Evolutionary conservation across 2,888 invertebrate species (phyloP).

Genomic region (Folsomia manolachei): DNA sequence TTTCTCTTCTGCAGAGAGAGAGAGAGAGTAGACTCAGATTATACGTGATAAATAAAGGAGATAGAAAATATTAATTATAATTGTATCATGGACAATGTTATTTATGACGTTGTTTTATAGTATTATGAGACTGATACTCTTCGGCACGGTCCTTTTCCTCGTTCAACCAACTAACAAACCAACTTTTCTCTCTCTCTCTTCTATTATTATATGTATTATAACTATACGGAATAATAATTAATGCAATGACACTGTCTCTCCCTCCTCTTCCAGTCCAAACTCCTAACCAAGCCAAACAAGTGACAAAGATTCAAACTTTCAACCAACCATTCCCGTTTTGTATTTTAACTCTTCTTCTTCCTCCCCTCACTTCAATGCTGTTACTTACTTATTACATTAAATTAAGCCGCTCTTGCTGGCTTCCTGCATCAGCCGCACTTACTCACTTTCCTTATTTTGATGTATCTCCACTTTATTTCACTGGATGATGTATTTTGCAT

Average conservation of each 20-base stretch:
- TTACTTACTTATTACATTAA: too few species aligned
- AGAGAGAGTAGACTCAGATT: conserved; percentile 14
- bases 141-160: not conserved
- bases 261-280: not conserved
- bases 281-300: not conserved
- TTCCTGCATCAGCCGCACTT: too few species aligned
- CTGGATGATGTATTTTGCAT: too few species aligned
- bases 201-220: too few species aligned
- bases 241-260: conserved; percentile 11
- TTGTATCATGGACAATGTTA: conserved; percentile 31
- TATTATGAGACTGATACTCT: conserved; percentile 24
- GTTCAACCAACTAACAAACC: not conserved
- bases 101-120: conserved; percentile 32
- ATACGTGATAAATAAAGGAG: conserved; percentile 24
- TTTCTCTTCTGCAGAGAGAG: conserved; percentile 6
- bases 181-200: conserved; percentile 2
- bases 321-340: not conserved
- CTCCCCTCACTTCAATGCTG: not conserved
- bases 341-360: conserved; percentile 6
- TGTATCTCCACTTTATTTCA: too few species aligned
- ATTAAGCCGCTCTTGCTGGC: too few species aligned
- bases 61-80: conserved; percentile 36
- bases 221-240: conserved; percentile 21
- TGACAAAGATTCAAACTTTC: not conserved
- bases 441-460: too few species aligned